Base-by-base conservation (phyloP, 2,888 invertebrate genomes). In the Meta bourneti region DNA sequence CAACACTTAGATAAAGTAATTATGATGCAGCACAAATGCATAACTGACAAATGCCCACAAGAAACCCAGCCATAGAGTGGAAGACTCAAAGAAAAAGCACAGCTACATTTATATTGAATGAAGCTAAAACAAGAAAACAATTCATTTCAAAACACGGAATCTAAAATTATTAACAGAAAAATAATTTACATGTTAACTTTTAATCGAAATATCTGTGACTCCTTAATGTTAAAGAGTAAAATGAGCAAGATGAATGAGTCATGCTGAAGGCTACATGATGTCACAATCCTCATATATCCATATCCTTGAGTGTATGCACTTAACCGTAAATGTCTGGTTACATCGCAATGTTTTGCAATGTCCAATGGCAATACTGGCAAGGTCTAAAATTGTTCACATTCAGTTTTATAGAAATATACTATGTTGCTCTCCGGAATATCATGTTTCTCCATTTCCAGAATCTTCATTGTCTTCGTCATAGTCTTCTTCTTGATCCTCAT, bases 401-500 rank as follows among this genome's bases (percentile, higher is more conserved):
- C 49, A 79, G 80, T 86, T 88, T 81, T 74, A 88, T 78, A 82
- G 82, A 89, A 81, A 74, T 74, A 75, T 19, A 48, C 89, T 79
- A 87, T 79, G 79, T 52, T 52, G 61, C 19, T 49, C 79, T 49
- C 19, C 70, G 5, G 34, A 83, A 19, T 87, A 93, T 97, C 97
- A 97, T 96, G 97, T 97, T 96, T 98, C 98, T 93, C 98, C 98
- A 95, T 98, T 98, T 94, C 98, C 98, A 95, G 98, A 98, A 95
- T 93, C 93, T 84, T 93, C 93, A 92, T 93, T 93, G 88, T 94
- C 94, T 85, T 95, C 95, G 78, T 94, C 94, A 86, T 91, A 93
- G 52, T 94, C 94, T 80, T 94, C 95, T 82, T 94, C 94, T 80
- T 94, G 94, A 93, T 96, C 96, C 93, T 96, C 96, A 93, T 96